Evolutionary conservation across 2,888 invertebrate species (phyloP).

Genomic region (Cacoxenus indagator): DNA sequence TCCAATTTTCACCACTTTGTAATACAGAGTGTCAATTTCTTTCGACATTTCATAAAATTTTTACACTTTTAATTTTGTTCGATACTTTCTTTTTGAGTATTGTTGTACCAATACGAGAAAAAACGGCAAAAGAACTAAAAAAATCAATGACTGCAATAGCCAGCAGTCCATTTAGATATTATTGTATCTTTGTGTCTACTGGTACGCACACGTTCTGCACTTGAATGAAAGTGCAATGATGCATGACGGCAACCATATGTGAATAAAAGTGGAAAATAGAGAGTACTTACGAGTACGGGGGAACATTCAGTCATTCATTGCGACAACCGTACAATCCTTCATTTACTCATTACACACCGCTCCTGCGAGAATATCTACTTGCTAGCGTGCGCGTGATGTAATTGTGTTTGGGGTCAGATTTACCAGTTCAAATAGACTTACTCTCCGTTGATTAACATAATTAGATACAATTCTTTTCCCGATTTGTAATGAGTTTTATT

Average conservation of each 20-base stretch:
- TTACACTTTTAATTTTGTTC: too few species aligned
- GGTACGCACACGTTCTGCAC: slow-evolving; percentile 1
- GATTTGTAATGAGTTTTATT: slow-evolving; percentile 27
- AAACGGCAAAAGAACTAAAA: too few species aligned
- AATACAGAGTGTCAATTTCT: too few species aligned
- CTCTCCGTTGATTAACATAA: slow-evolving; percentile 46
- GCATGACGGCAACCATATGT: slow-evolving; percentile 10
- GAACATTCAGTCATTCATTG: slow-evolving; percentile 8
- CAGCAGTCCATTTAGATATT: neutral
- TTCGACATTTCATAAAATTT: too few species aligned
- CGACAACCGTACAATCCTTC: slow-evolving; percentile 33
- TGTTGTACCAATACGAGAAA: too few species aligned
- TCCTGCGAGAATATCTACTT: too few species aligned
- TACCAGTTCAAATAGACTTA: slow-evolving; percentile 50
- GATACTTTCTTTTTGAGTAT: too few species aligned
- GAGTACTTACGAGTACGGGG: too few species aligned
- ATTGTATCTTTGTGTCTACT: slow-evolving; percentile 3
- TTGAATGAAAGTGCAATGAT: neutral
- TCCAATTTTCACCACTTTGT: too few species aligned
- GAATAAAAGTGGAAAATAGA: neutral
- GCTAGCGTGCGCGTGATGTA: slow-evolving; percentile 9
- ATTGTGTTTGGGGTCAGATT: slow-evolving; percentile 49
- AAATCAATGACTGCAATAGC: too few species aligned
- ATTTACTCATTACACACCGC: too few species aligned
- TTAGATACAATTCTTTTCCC: slow-evolving; percentile 38